phyloP scores from a whole-genome alignment of 2,888 invertebrate species.

The Caenorhabditis sp. region DNA sequence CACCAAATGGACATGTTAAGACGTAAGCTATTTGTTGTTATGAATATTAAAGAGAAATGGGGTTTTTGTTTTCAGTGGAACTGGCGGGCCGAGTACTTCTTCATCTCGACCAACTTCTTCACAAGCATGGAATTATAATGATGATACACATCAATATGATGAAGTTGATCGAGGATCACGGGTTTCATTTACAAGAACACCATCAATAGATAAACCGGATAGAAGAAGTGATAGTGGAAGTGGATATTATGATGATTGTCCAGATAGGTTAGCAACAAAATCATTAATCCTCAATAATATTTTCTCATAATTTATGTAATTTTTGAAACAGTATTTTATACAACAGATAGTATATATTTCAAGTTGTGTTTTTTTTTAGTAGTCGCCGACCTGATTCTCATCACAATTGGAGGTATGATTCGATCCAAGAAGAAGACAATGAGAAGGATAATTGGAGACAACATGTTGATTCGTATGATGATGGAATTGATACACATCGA shows the following conservation, averaged over 20 bases:
- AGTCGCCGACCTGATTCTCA: constrained; percentile 28
- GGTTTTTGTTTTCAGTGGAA: constrained; percentile 7
- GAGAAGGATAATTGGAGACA: constrained; percentile 35
- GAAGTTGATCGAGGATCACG: constrained; percentile 38
- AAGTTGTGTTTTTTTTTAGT: background rate
- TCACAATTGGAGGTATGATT: constrained; percentile 49
- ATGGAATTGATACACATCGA: background rate
- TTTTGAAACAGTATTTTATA: no score
- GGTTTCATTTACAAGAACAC: constrained; percentile 24
- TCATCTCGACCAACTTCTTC: constrained; percentile 24
- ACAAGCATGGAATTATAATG: constrained; percentile 34
- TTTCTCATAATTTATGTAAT: no score
- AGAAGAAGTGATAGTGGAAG: constrained; percentile 22
- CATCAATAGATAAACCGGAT: constrained; percentile 30
- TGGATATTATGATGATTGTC: constrained; percentile 31
- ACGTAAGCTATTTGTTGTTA: constrained; percentile 15
- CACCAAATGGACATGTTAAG: constrained; percentile 42
- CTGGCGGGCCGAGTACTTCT: constrained; percentile 18
- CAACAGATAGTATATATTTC: no score
- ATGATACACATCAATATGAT: constrained; percentile 36
- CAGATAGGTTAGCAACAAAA: constrained; percentile 18
- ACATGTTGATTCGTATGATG: constrained; percentile 30
- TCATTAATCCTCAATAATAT: no score
- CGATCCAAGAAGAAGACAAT: constrained; percentile 46
- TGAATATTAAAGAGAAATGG: background rate